Evolutionary conservation across 2,888 invertebrate genomes (phyloP), one percentile per base, ranked within the genome.

Genomic region (Pseudococcus jackbeardsleyi): DNA sequence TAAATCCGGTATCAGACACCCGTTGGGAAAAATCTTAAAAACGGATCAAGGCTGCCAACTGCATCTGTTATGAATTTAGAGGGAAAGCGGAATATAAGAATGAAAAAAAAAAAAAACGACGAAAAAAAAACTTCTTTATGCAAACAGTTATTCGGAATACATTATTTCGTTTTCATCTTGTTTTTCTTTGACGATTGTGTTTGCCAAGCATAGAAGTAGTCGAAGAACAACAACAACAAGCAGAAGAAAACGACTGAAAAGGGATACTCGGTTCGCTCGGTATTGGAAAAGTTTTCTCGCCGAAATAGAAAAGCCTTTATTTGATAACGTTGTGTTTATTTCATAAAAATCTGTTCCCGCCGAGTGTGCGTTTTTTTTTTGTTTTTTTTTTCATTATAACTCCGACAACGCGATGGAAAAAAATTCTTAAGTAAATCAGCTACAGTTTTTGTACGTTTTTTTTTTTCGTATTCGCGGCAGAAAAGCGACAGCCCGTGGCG

Each of bases 1-100:
- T 68, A 86, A 86, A 86, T 86, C 86, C 64, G 85, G 85, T 86
- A 86, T 86, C 85, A 68, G 86, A 72, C 86, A 64, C 86, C 68
- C 86, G 86, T 86, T 68, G 68, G 86, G 72, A 86, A 86, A 86
- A 86, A 86, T 86, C 86, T 86, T 86, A 46, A 86, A 86, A 86
- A 86, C 86, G 64, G 68, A 86, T 86, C 86, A 86, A 86, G 86
- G 68, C 86, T 86, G 86, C 86, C 68, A 86, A 72, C 86, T 86
- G 86, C 86, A 86, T 86, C 64, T 86, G 72, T 68, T 86, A 86
- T 86, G 86, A 86, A 86, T 86, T 86, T 68, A 68, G n/a, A 85
- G 59, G 59, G 59, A 19, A 33, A 33, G 72, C 72, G 33, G 33
- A 46, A 54, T 33, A 33, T 33, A 33, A 33, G 26, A 33, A 33